Percentiles rank a stretch among this genome's conserved stretches.
phyloP scores from a whole-genome alignment of 1,140 invertebrate genomes.

The Maconellicoccus hirsutus region DNA sequence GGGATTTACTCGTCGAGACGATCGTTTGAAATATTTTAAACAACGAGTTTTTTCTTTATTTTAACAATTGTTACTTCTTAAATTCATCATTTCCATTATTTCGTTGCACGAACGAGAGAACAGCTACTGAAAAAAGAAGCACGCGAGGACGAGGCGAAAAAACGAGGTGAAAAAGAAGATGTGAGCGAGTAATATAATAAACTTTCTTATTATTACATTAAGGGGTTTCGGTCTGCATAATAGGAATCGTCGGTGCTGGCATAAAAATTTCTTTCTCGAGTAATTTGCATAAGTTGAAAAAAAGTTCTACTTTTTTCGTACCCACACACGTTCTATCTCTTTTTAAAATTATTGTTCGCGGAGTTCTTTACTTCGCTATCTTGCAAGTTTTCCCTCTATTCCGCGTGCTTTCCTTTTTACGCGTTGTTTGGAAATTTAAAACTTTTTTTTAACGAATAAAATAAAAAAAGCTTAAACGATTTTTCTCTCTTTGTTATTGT shows the following conservation, averaged over 20 bases:
- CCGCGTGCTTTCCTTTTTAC: background rate
- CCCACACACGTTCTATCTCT: background rate
- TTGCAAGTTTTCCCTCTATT: background rate
- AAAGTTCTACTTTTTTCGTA: background rate
- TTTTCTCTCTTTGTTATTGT: background rate
- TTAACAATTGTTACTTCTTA: slow-evolving; percentile 5
- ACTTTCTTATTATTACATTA: slow-evolving; percentile 17
- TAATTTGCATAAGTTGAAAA: slow-evolving; percentile 17
- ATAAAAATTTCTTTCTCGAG: slow-evolving; percentile 10
- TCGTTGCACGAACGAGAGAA: background rate
- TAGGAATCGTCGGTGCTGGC: slow-evolving; percentile 10
- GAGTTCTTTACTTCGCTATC: background rate
- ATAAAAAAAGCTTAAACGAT: background rate
- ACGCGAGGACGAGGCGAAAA: too few relatives aligned
- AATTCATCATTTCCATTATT: slow-evolving; percentile 1
- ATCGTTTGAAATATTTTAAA: background rate
- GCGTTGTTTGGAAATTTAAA: background rate
- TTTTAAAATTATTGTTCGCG: slow-evolving; percentile 6
- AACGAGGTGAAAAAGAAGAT: background rate
- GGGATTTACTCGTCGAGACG: background rate
- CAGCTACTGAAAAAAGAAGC: too few relatives aligned
- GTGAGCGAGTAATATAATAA: slow-evolving; percentile 18
- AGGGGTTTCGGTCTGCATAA: slow-evolving; percentile 15
- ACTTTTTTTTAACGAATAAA: background rate
- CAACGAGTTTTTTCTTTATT: background rate